phyloP scores from a whole-genome alignment of 2,113 vertebrate species.

The Aix galericulata region DNA sequence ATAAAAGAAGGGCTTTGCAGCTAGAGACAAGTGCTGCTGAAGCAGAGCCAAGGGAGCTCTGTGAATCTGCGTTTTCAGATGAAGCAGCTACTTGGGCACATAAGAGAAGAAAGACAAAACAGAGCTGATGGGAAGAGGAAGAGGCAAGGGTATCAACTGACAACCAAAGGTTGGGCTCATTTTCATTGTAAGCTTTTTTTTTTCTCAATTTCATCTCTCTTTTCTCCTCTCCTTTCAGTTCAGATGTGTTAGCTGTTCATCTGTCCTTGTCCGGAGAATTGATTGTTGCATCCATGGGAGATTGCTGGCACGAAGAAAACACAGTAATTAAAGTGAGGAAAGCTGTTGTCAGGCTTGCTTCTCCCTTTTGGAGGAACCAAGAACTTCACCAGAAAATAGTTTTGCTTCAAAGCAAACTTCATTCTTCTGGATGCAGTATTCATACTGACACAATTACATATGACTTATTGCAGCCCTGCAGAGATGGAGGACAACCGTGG shows the following conservation, averaged over 20 bases:
- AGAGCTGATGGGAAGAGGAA: not conserved
- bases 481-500: not conserved
- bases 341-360: not conserved
- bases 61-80: not conserved
- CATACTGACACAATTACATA: not conserved
- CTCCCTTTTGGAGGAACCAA: not conserved
- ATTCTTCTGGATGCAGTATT: not conserved
- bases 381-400: not conserved
- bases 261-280: not conserved
- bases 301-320: constrained; percentile 30
- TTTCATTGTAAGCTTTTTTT: not conserved
- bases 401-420: constrained; percentile 2
- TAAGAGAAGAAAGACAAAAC: not conserved
- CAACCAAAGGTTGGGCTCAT: not conserved
- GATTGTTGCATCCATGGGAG: constrained; percentile 24
- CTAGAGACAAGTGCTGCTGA: not conserved
- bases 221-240: not conserved
- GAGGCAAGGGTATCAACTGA: not conserved
- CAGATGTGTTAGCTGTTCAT: not conserved
- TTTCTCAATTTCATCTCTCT: not conserved
- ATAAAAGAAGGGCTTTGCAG: not conserved
- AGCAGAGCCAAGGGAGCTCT: not conserved
- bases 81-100: not conserved
- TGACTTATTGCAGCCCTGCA: accelerated
- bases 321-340: constrained; percentile 17